Percentiles rank a stretch among this genome's conserved stretches.
Evolutionary conservation across 2,797 vertebrate genomes (phyloP).

Genomic region (Delichon dasypus): DNA sequence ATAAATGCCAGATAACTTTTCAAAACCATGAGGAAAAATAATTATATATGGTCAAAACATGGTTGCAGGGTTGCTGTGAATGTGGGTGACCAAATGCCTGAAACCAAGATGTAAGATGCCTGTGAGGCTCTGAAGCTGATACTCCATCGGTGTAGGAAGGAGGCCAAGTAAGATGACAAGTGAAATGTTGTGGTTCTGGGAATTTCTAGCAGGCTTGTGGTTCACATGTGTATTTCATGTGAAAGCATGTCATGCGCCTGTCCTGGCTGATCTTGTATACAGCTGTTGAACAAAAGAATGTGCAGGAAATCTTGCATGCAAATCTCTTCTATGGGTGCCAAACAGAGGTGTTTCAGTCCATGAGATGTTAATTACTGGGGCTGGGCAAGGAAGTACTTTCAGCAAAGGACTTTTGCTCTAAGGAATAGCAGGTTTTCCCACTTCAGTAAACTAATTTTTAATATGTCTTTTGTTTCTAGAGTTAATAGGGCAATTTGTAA

Average conservation of each 20-base stretch:
- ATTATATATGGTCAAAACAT: not conserved
- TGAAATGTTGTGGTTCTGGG: conserved; percentile 49
- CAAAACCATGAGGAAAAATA: not conserved
- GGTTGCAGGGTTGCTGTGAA: not conserved
- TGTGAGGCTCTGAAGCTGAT: not conserved
- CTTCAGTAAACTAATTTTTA: not conserved
- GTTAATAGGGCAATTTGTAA: not conserved
- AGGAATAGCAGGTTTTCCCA: not conserved
- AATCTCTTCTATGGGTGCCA: not conserved
- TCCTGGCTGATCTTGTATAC: conserved; percentile 10
- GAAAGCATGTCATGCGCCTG: conserved; percentile 36
- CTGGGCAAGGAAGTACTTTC: not conserved
- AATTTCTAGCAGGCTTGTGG: conserved; percentile 37
- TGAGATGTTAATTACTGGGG: not conserved
- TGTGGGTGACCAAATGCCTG: not conserved
- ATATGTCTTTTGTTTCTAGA: not conserved
- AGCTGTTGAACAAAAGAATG: conserved; percentile 43
- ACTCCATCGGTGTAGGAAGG: not conserved
- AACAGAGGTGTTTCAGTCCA: not conserved
- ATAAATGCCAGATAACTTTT: not conserved
- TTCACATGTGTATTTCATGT: conserved; percentile 41
- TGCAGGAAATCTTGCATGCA: conserved; percentile 32
- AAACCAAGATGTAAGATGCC: not conserved
- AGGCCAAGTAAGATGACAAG: conserved; percentile 44
- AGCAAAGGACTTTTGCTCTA: not conserved